Base-by-base conservation (phyloP, 2,113 vertebrate genomes). In the Campylomormyrus tamandua region DNA sequence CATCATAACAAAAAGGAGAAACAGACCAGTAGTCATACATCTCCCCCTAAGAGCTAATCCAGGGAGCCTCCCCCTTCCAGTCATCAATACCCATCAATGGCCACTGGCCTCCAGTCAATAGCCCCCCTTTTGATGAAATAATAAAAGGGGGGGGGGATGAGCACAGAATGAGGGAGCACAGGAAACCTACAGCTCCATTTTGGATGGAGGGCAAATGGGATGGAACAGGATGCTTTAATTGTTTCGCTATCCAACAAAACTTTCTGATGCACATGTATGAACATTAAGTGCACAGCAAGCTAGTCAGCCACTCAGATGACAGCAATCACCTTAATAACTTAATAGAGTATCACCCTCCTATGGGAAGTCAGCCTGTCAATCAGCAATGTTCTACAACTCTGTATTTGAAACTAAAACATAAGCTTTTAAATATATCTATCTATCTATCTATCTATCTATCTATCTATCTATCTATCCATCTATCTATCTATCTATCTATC, bases 41-140 rank as follows among this genome's bases (percentile, higher is more conserved):
- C 94, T 94, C 95, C 95, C 94, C 94, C 93, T 93, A 95, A 94
- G 93, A 95, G 93, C 93, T 94, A 93, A 95, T 95, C 95, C 94
- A 95, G 94, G 94, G 93, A 94, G 94, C 93, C 89, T 92, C 93
- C 92, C 93, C 92, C 85, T 39, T 94, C 93, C 93, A 95, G 94
- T 94, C 95, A 95, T 95, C 95, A 95, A 95, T 95, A 94, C 94
- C 93, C 92, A 95, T 95, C 95, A 95, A 95, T 95, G 94, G 90
- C 89, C 62, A 92, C 91, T 92, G 92, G 83, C 94, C 80, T 50
- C 92, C 93, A 95, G 94, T 94, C 91, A 93, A 93, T 93, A 93
- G 52, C 92, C 87, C 92, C 88, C 90, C 92, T 93, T 90, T 89
- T 91, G 90, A 91, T 92, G 70, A 70, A 90, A 91, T 92, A 93